Conservation (phyloP, 2,113 vertebrate genomes). For the Tychaedon coryphoeus region DNA sequence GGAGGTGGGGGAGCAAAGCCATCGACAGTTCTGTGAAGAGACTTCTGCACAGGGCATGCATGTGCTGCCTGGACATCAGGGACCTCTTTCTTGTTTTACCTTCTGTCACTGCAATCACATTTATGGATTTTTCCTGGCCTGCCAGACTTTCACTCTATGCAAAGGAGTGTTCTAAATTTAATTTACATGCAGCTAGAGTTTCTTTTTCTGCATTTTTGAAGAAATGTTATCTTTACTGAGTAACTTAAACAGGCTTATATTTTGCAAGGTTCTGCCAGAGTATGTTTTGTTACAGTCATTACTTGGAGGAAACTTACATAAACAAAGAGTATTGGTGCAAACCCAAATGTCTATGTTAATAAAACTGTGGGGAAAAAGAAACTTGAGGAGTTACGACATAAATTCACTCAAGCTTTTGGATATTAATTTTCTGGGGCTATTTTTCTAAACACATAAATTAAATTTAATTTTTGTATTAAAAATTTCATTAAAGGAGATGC, state of each 20-base stretch:
- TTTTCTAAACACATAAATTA: background rate
- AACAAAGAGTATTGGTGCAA: background rate
- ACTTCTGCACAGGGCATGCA: background rate
- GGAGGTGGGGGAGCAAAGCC: background rate
- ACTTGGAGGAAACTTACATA: background rate
- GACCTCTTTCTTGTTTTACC: background rate
- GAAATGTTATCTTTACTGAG: background rate
- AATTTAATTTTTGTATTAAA: background rate
- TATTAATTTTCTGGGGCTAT: background rate
- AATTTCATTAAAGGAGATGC: background rate
- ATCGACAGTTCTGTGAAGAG: background rate
- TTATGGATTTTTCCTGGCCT: constrained; percentile 3
- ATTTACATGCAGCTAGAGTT: background rate
- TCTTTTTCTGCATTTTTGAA: background rate
- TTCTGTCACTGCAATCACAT: background rate
- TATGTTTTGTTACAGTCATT: background rate
- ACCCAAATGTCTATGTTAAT: background rate
- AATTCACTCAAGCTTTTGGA: background rate
- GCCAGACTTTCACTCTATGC: background rate
- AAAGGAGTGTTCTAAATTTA: constrained; percentile 28
- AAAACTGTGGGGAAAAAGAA: background rate
- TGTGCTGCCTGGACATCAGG: background rate
- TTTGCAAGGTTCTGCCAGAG: background rate
- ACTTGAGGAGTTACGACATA: background rate
- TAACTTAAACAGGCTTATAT: background rate